phyloP scores from a whole-genome alignment of 2,113 vertebrate genomes.

The Gymnorhina tibicen region DNA sequence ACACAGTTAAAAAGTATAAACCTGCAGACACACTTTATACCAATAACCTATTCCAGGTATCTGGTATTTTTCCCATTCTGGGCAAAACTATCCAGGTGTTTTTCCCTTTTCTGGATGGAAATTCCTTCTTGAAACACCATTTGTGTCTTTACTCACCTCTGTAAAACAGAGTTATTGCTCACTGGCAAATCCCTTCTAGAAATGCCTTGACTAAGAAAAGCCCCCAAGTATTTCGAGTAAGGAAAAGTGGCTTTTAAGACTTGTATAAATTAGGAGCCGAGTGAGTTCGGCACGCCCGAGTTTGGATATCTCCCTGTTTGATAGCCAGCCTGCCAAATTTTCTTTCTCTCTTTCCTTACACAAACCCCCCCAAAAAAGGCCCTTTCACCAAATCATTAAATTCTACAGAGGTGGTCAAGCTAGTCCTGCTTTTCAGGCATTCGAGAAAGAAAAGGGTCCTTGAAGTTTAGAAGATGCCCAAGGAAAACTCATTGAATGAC shows the following conservation, averaged over 20 bases:
- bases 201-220: neutral
- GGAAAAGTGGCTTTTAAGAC: neutral
- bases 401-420: constrained; percentile 84
- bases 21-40: fast-evolving
- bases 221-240: neutral
- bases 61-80: neutral
- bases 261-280: neutral
- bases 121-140: fast-evolving
- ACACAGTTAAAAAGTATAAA: neutral
- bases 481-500: constrained; percentile 85
- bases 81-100: neutral
- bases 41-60: fast-evolving
- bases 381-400: constrained; percentile 82
- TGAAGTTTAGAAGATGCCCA: constrained; percentile 86
- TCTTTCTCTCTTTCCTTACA: constrained; percentile 60
- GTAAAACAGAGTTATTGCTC: neutral
- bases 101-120: neutral
- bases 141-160: fast-evolving
- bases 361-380: constrained; percentile 54
- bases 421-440: constrained; percentile 77
- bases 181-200: neutral
- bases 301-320: constrained; percentile 4
- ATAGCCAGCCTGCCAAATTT: constrained; percentile 60
- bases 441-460: constrained; percentile 79
- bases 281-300: neutral